Conservation (phyloP, 2,113 vertebrate species). For the Xiphorhynchus elegans region DNA sequence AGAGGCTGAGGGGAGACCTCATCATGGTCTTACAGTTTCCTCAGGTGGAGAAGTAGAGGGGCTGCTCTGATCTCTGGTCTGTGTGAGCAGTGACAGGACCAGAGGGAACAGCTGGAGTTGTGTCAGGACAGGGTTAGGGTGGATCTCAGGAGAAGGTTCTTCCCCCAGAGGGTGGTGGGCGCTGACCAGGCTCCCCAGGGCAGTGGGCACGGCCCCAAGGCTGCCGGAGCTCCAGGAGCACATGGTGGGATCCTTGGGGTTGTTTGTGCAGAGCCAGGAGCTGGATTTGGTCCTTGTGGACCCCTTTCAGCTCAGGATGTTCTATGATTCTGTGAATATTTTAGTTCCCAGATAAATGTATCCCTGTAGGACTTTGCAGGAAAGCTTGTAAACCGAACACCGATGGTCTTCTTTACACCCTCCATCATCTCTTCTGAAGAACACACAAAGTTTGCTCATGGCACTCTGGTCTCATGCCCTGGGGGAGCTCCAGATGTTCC, state of each 20-base stretch:
- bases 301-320: neutral
- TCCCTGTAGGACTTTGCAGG: neutral
- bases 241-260: neutral
- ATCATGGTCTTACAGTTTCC: neutral
- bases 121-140: accelerated
- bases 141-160: neutral
- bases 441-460: neutral
- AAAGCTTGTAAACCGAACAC: neutral
- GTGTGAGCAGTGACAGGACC: neutral
- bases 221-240: neutral
- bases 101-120: neutral
- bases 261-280: neutral
- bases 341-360: neutral
- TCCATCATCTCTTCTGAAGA: neutral
- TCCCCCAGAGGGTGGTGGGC: neutral
- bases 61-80: neutral
- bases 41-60: accelerated
- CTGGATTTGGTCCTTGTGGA: neutral
- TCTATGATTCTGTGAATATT: neutral
- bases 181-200: neutral
- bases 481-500: neutral
- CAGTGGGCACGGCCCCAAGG: accelerated
- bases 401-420: accelerated
- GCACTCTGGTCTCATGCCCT: neutral
- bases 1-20: neutral